A percentile compares a stretch with the other conserved stretches of the same genome.
Evolutionary conservation across 2,888 invertebrate genomes (phyloP).

Genomic region (Celastrina argiolus): DNA sequence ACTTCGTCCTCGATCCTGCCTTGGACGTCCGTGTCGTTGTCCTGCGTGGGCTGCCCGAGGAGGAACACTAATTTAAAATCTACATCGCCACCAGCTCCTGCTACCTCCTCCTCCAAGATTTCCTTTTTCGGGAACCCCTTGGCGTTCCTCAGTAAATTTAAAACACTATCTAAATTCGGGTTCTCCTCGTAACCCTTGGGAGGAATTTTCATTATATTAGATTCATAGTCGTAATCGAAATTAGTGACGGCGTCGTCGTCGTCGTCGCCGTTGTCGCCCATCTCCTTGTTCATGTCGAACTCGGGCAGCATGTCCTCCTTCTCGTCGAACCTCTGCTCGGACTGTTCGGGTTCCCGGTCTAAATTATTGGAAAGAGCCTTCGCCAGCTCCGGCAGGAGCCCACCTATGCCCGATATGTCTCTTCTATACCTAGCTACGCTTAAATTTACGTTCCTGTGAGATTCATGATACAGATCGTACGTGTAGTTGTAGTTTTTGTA

Average conservation of each 20-base stretch:
- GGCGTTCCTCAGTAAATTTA: conserved; percentile 46
- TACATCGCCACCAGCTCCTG: conserved; percentile 29
- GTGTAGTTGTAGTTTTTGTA: conserved; percentile 62
- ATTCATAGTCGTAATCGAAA: conserved; percentile 59
- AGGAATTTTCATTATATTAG: conserved; percentile 70
- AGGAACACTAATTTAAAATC: conserved; percentile 69
- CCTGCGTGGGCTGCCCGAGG: conserved; percentile 80
- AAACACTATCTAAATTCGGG: conserved; percentile 49
- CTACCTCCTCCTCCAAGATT: conserved; percentile 32
- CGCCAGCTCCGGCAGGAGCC: conserved; percentile 57
- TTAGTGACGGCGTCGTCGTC: conserved; percentile 41
- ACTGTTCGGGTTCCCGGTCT: conserved; percentile 44
- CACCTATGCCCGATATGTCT: conserved; percentile 50
- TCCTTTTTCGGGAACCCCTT: conserved; percentile 44
- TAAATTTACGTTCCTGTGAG: conserved; percentile 31
- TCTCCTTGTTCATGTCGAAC: conserved; percentile 65
- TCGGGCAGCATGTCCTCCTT: conserved; percentile 52
- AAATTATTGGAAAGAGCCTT: conserved; percentile 53
- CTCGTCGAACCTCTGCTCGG: conserved; percentile 54
- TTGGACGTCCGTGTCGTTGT: conserved; percentile 78
- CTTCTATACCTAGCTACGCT: conserved; percentile 45
- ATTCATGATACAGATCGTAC: conserved; percentile 49
- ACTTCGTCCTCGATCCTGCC: conserved; percentile 82
- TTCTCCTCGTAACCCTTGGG: conserved; percentile 56
- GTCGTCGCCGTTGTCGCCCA: conserved; percentile 38